Percentiles rank a stretch among this genome's conserved stretches.
Evolutionary conservation across 1,140 invertebrate species (phyloP).

Genomic region (Episyrphus balteatus): DNA sequence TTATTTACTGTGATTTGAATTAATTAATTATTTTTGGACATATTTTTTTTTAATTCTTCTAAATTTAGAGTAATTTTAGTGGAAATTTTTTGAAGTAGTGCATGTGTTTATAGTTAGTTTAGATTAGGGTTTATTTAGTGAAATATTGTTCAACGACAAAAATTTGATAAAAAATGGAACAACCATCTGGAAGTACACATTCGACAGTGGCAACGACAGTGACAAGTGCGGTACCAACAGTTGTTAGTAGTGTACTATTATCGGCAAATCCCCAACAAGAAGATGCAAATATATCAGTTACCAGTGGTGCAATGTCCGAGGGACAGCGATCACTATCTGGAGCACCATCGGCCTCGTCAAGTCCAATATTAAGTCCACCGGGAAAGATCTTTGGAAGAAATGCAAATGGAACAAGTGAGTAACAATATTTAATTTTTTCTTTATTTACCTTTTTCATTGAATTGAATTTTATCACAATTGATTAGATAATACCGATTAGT

Average conservation of each 20-base stretch:
- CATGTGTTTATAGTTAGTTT: too few relatives aligned
- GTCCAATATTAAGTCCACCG: slow-evolving; percentile 33
- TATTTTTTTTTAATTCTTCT: too few relatives aligned
- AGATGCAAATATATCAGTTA: slow-evolving; percentile 25
- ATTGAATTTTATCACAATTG: neutral
- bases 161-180: too few relatives aligned
- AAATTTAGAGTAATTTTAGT: too few relatives aligned
- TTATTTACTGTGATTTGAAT: too few relatives aligned
- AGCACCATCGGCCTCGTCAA: slow-evolving; percentile 32
- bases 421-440: neutral
- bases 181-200: slow-evolving; percentile 5
- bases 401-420: slow-evolving; percentile 39
- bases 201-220: slow-evolving; percentile 9
- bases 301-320: slow-evolving; percentile 23
- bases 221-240: slow-evolving; percentile 1
- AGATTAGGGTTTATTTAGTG: too few relatives aligned
- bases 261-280: slow-evolving; percentile 13
- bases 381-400: slow-evolving; percentile 38
- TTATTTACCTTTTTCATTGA: slow-evolving; percentile 1
- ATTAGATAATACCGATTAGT: too few relatives aligned
- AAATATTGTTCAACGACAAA: too few relatives aligned
- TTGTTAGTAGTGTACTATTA: slow-evolving; percentile 3
- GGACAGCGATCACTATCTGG: slow-evolving; percentile 29
- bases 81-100: too few relatives aligned
- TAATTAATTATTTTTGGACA: too few relatives aligned